These are phyloP conservation scores for Amiota minor DNA, from an alignment of 2,888 invertebrate species.

Conservation along the genomic window DNA sequence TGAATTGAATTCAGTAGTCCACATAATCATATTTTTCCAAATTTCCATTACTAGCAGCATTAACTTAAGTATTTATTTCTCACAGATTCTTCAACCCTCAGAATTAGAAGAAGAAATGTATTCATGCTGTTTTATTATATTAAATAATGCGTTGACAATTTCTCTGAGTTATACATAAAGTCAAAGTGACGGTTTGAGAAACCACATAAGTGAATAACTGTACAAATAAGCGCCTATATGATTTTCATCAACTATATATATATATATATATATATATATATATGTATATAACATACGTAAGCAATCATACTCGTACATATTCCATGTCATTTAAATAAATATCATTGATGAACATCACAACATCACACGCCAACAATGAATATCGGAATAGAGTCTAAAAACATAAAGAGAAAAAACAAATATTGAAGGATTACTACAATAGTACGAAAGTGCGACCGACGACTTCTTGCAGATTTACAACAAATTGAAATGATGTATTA, in stretches of 20 bases:
- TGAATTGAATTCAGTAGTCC: no score
- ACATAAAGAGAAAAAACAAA: no score
- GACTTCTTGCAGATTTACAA: slow-evolving; percentile 61
- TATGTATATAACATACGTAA: no score
- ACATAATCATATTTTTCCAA: no score
- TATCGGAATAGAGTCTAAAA: no score
- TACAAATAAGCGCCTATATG: slow-evolving; percentile 67
- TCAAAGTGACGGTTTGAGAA: slow-evolving; percentile 39
- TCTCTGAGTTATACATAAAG: slow-evolving; percentile 52
- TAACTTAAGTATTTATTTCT: no score
- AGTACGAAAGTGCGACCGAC: slow-evolving; percentile 26
- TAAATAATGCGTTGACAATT: slow-evolving; percentile 66
- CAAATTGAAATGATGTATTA: slow-evolving; percentile 69
- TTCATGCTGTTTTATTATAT: not conserved
- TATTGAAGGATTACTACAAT: not conserved
- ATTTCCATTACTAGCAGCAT: no score
- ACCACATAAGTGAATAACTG: slow-evolving; percentile 68
- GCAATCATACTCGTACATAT: not conserved
- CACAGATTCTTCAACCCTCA: no score
- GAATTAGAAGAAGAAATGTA: no score
- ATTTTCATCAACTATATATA: not conserved
- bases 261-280: no score
- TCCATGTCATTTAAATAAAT: not conserved
- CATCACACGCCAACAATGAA: not conserved
- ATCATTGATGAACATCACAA: not conserved